Evolutionary conservation across 2,888 invertebrate genomes (phyloP).

Genomic region (Clunio marinus): DNA sequence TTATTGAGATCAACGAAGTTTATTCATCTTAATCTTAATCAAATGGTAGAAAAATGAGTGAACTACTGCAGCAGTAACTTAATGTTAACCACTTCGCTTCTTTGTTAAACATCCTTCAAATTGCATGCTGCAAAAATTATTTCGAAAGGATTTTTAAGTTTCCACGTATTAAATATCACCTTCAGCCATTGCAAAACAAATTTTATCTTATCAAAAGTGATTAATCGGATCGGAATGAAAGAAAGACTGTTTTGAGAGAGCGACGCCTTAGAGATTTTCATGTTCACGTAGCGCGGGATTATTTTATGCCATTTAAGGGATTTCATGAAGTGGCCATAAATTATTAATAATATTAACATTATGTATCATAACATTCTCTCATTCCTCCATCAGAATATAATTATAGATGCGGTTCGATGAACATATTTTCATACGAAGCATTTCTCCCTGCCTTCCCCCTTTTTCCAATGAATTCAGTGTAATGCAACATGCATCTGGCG

Average conservation of each 20-base stretch:
- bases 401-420: conserved; percentile 20
- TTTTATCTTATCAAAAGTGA: conserved; percentile 6
- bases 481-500: conserved; percentile 20
- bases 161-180: neutral
- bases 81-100: too few species aligned
- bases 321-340: conserved; percentile 26
- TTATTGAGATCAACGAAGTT: too few species aligned
- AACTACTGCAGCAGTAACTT: too few species aligned
- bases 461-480: neutral
- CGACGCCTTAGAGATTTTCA: neutral
- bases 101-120: too few species aligned
- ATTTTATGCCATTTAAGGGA: conserved; percentile 3
- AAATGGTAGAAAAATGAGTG: too few species aligned
- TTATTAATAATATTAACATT: conserved; percentile 29
- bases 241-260: neutral
- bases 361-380: neutral
- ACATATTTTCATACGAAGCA: neutral
- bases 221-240: conserved; percentile 14
- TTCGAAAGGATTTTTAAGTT: too few species aligned
- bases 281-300: neutral
- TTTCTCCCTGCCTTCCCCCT: neutral
- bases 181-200: neutral
- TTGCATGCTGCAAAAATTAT: too few species aligned
- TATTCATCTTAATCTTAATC: too few species aligned
- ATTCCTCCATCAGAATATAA: conserved; percentile 19